Evolutionary conservation across 2,888 invertebrate genomes (phyloP).

Genomic region (Erebia epiphron): DNA sequence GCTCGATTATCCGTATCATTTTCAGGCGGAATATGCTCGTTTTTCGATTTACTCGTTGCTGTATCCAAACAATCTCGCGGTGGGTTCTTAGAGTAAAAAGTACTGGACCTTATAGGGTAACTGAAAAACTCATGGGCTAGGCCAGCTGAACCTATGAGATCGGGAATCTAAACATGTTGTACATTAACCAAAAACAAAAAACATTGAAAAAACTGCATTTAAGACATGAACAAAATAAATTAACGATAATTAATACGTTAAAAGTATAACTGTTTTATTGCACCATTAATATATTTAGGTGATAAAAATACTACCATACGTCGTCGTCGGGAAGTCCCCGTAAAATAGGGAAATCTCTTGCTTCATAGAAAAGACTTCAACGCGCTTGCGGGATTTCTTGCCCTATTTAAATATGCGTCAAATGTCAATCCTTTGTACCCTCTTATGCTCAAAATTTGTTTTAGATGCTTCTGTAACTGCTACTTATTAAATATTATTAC

Average conservation of each 20-base stretch:
- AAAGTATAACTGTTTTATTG: too few species aligned
- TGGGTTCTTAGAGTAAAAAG: neutral
- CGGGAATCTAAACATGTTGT: too few species aligned
- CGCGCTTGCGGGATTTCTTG: conserved; percentile 4
- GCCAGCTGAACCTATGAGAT: too few species aligned
- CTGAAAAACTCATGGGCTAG: neutral
- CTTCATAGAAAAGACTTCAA: conserved; percentile 19
- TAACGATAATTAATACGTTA: too few species aligned
- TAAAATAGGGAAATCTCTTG: neutral
- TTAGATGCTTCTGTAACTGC: too few species aligned
- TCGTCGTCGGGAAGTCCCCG: too few species aligned
- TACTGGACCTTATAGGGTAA: neutral
- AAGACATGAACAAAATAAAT: too few species aligned
- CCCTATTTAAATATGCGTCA: neutral
- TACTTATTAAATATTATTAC: too few species aligned
- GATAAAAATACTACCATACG: too few species aligned
- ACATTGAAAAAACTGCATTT: too few species aligned
- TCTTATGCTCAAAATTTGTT: neutral
- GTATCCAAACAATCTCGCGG: neutral
- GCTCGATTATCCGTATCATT: neutral
- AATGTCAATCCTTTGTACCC: neutral
- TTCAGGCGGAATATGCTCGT: neutral
- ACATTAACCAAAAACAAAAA: too few species aligned
- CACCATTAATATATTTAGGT: too few species aligned
- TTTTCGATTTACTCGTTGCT: neutral